phyloP scores from a whole-genome alignment of 2,113 vertebrate species.

The Greenwoodochromis staneri region DNA sequence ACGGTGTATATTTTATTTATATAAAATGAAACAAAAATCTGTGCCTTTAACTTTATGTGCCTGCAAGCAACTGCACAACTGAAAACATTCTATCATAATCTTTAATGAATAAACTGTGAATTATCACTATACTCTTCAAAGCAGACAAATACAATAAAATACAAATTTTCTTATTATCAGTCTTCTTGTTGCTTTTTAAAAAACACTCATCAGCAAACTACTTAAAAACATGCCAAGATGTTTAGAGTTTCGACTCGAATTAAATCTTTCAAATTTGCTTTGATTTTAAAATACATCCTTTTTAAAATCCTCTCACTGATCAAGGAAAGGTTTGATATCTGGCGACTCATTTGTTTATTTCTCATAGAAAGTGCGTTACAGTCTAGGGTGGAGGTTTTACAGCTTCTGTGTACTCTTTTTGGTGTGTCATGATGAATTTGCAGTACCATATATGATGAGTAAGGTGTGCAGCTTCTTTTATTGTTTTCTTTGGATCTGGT shows the following conservation, averaged over 20 bases:
- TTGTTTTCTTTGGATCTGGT: too few species aligned
- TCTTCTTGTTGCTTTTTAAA: not conserved
- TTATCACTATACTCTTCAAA: not conserved
- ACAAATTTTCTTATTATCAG: not conserved
- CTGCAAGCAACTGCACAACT: not conserved
- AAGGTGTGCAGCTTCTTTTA: too few species aligned
- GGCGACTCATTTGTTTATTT: not conserved
- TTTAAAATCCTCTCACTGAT: not conserved
- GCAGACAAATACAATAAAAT: not conserved
- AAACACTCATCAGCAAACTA: not conserved
- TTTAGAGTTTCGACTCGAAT: fast-evolving
- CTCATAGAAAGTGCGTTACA: not conserved
- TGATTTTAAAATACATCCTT: not conserved
- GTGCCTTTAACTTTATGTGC: fast-evolving
- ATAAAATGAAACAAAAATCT: fast-evolving
- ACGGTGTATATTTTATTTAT: fast-evolving
- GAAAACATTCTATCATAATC: not conserved
- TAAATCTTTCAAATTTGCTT: not conserved
- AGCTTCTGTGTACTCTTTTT: not conserved
- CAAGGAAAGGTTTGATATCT: not conserved
- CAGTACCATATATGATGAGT: too few species aligned
- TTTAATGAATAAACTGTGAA: not conserved
- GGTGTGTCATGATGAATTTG: not conserved
- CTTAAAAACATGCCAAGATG: not conserved
- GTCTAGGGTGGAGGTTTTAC: not conserved